These are phyloP conservation scores for Platysternon megacephalum DNA, from an alignment of 2,113 vertebrate genomes.

Conservation along the genomic window DNA sequence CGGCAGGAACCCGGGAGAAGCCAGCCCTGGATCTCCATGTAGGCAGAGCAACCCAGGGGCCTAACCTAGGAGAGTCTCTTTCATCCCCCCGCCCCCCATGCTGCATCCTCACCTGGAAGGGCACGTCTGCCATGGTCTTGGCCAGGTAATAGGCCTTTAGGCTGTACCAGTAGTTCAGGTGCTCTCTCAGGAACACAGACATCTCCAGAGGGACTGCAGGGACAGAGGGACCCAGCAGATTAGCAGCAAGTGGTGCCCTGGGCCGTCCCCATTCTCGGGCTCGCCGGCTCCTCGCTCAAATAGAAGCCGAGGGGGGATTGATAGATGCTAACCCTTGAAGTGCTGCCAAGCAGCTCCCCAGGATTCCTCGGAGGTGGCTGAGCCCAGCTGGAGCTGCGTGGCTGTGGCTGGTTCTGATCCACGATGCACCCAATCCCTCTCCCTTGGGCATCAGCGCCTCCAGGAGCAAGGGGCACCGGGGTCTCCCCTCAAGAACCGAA, in stretches of 20 bases:
- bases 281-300: background rate
- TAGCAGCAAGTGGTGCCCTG: background rate
- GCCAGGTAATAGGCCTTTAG: constrained; percentile 97
- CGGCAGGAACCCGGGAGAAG: background rate
- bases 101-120: constrained; percentile 88
- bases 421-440: background rate
- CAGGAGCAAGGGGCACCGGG: too few species aligned
- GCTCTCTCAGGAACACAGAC: constrained; percentile 95
- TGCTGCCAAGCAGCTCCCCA: too few species aligned
- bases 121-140: constrained; percentile 96
- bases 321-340: too few species aligned
- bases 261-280: background rate
- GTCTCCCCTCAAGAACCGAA: fast-evolving
- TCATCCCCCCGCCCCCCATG: fast-evolving
- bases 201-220: constrained; percentile 94
- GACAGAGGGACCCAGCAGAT: background rate
- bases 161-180: constrained; percentile 99
- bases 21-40: background rate
- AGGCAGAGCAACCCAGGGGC: background rate
- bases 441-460: background rate
- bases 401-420: background rate
- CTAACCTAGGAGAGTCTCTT: background rate
- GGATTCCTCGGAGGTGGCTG: background rate
- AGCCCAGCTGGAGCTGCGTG: background rate
- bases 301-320: background rate